A percentile compares a stretch with the other conserved stretches of the same genome.
Evolutionary conservation across 2,797 vertebrate species (phyloP).

Genomic region (Rhynchotus rufescens): DNA sequence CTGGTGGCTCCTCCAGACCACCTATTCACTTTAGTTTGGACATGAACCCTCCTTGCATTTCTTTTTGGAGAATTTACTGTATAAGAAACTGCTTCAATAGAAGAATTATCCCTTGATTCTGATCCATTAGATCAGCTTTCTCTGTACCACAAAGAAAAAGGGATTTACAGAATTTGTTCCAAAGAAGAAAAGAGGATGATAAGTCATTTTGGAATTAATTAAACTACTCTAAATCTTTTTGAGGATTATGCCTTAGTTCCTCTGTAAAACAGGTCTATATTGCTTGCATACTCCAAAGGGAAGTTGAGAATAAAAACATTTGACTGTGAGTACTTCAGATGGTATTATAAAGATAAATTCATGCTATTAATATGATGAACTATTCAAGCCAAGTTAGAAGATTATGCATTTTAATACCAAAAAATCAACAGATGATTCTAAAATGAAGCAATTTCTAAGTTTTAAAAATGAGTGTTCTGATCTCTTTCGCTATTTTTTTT

Average conservation of each 20-base stretch:
- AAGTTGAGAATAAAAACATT: not conserved
- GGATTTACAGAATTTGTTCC: not conserved
- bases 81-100: not conserved
- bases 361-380: not conserved
- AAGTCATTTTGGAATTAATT: not conserved
- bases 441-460: not conserved
- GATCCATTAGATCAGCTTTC: not conserved
- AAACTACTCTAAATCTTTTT: not conserved
- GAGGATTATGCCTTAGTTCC: not conserved
- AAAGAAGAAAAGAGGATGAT: not conserved
- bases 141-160: not conserved
- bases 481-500: not conserved
- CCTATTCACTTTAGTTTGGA: fast-evolving
- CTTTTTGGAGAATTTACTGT: not conserved
- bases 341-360: not conserved
- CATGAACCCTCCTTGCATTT: not conserved
- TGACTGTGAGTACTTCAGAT: not conserved
- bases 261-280: not conserved
- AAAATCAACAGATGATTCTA: not conserved
- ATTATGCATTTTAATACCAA: not conserved
- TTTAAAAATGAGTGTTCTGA: not conserved
- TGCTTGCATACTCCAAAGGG: not conserved
- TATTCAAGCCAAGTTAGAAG: not conserved
- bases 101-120: not conserved
- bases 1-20: not conserved